Evolutionary conservation across 2,113 vertebrate genomes (phyloP), one percentile per base, ranked within the genome.

Genomic region (Channa argus): DNA sequence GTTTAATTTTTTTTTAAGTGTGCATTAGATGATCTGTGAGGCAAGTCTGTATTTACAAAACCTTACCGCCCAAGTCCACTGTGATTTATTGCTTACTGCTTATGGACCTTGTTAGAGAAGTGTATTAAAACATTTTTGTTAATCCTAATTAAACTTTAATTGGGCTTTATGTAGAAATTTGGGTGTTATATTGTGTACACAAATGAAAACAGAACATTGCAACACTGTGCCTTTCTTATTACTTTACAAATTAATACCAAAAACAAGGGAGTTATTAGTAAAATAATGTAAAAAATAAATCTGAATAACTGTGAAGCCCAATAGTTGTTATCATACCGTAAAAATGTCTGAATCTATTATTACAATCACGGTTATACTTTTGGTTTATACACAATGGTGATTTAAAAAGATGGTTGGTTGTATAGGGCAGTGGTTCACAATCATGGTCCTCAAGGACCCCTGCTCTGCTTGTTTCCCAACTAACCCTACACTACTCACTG

Each of bases 1-100:
- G 24, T 24, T 63, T 43, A 74, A 14, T 53, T 7, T 41, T 41
- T 39, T 7, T 80, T 37, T 60, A 14, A 36, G 34, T 79, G 59
- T 74, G 12, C 34, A 36, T 56, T 38, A 39, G 45, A 55, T 60
- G 10, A 45, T 56, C 10, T 66, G 53, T 45, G 39, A 59, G 37
- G 6, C 55, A 69, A 46, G 24, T 3, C 34, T 45, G 14, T 54
- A 45, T 74, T 76, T 74, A 75, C 14, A 79, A n/a, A 24, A 44
- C 2, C 47, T 24, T 34, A 34, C 12, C 58, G 69, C 69, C 9
- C 50, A 63, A 56, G 54, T 55, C 45, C 8, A 15, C 12, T n/a
- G 3, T 66, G 56, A 52, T 63, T 58, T 59, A 14, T 10, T 36
- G 11, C 24, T 47, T 24, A 15, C 54, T 15, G 56, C n/a, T 33